Evolutionary conservation across 2,888 invertebrate genomes (phyloP).

Genomic region (Limnephilus marmoratus): DNA sequence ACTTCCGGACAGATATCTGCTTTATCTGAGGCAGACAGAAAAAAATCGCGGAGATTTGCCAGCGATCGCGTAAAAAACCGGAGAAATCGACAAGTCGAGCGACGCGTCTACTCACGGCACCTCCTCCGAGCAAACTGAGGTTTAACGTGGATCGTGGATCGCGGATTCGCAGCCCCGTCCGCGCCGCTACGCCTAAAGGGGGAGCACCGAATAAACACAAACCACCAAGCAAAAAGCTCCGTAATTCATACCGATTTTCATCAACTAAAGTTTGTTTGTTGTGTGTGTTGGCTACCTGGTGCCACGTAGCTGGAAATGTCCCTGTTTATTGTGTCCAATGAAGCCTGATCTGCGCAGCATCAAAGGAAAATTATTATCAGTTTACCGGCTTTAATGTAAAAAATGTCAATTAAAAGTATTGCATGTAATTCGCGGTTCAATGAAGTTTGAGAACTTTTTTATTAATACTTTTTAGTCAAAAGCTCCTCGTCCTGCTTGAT

Average conservation of each 20-base stretch:
- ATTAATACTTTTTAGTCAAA: background rate
- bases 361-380: constrained; percentile 34
- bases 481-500: background rate
- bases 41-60: constrained; percentile 45
- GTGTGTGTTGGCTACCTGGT: background rate
- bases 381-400: constrained; percentile 29
- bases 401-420: constrained; percentile 36
- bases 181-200: constrained; percentile 19
- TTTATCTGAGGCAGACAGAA: constrained; percentile 55
- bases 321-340: background rate
- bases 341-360: constrained; percentile 43
- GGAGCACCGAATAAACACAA: background rate
- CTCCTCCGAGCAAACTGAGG: constrained; percentile 51
- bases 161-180: constrained; percentile 44
- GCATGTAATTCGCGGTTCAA: constrained; percentile 5
- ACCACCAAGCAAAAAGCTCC: constrained; percentile 3
- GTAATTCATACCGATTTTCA: background rate
- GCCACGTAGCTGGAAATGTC: background rate
- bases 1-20: constrained; percentile 45
- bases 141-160: background rate
- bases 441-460: constrained; percentile 2
- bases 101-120: constrained; percentile 7
- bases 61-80: constrained; percentile 46
- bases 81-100: background rate
- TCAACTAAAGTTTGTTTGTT: background rate